Conservation (phyloP, 1,140 invertebrate species). For the Leptopilina clavipes region DNA sequence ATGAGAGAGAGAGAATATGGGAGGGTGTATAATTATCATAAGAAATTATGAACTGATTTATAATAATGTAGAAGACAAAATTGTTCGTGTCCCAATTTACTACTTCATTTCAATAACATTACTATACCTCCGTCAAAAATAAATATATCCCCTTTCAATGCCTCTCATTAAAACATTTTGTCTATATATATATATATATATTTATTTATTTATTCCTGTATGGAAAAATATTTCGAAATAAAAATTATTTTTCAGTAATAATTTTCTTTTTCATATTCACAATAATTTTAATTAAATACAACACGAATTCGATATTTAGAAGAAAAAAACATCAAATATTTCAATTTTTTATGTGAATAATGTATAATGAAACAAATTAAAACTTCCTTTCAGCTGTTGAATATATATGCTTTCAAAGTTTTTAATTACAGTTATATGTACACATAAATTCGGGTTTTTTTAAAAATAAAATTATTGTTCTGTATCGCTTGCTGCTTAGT, state of each 20-base stretch:
- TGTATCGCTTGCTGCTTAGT: neutral
- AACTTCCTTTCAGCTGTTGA: no score
- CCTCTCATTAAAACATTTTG: neutral
- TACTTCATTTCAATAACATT: neutral
- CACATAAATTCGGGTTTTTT: neutral
- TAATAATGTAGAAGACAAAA: neutral
- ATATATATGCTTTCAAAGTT: neutral
- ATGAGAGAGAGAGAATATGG: neutral
- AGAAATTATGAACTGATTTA: slow-evolving; percentile 4
- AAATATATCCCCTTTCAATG: neutral
- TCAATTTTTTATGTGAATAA: no score
- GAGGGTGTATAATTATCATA: neutral
- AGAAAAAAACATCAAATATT: no score
- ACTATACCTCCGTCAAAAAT: neutral
- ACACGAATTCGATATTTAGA: no score
- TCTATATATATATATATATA: neutral
- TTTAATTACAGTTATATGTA: neutral
- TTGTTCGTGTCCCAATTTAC: neutral
- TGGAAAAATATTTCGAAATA: neutral
- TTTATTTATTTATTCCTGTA: no score
- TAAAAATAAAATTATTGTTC: neutral
- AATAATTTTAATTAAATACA: no score
- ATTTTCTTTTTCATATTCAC: no score
- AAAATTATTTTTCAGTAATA: no score
- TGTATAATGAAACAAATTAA: no score